Base-by-base conservation (phyloP, 2,797 vertebrate genomes). In the Euphonia xanthogaster region DNA sequence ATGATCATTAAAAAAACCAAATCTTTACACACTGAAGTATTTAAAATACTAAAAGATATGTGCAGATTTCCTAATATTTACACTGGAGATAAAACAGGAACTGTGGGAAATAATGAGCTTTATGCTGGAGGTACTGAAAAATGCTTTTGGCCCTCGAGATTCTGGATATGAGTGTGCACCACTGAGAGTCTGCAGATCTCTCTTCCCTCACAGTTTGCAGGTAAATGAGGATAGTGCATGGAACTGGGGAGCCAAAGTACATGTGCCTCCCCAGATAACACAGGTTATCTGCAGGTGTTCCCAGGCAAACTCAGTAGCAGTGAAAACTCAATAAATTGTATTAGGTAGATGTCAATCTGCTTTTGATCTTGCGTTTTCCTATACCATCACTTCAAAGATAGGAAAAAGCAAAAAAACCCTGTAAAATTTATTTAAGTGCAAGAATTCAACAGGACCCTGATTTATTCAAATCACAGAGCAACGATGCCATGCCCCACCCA, bases 101-200 rank as follows among this genome's bases (percentile, higher is more conserved):
- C 45, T 48, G 10, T 19, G 25, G 63, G 12, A 11, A 83, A 19
- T 15, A 53, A 33, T 4, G 10, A 37, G 22, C 2, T 81, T 70
- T 51, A 5, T 5, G 28, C 6, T 35, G 28, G 17, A 51, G 25
- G 8, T 15, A 6, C 0, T 75, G 50, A 18, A 28, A 84, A 72
- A 25, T 9, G 12, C 5, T 53, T 25, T 40, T 9, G 31, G 53
- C 10, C 40, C 25, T 48, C 0, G 0, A 18, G 7, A 33, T 6
- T 82, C 42, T 37, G 25, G 18, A 14, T 37, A 17, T 2, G 24
- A 14, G 6, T 9, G 35, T 19, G n/a, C 12, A 22, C 12, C n/a
- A 22, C 0, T 8, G 14, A 21, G 8, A 21, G 6, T 1, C 21
- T 45, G 53, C 2, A 3, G 15, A 39, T 20, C 45, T 37, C 0